phyloP scores from a whole-genome alignment of 2,113 vertebrate species.

The Brachirus orientalis region DNA sequence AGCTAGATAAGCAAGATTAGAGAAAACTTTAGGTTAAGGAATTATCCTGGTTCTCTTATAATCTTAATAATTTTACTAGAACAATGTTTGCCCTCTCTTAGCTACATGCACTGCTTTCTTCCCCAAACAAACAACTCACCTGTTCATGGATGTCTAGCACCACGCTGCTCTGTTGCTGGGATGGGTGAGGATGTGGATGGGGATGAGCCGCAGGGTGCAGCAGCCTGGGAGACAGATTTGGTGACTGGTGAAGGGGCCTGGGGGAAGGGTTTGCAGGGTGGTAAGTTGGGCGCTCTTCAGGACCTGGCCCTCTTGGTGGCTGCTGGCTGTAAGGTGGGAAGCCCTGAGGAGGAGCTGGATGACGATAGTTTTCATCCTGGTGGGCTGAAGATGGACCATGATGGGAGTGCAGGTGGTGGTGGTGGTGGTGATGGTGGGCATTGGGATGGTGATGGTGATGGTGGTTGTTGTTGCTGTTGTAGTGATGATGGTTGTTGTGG shows the following conservation, averaged over 20 bases:
- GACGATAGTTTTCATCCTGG: constrained; percentile 97
- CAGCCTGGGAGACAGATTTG: constrained; percentile 75
- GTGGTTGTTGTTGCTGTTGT: constrained; percentile 47
- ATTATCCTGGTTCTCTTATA: too few relatives aligned
- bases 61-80: too few relatives aligned
- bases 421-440: constrained; percentile 52
- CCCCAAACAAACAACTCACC: constrained; percentile 73
- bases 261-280: constrained; percentile 93
- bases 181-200: constrained; percentile 67
- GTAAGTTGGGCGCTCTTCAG: constrained; percentile 91
- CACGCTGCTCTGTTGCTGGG: constrained; percentile 91
- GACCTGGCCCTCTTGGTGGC: constrained; percentile 77
- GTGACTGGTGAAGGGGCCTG: constrained; percentile 86
- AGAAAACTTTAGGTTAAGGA: too few relatives aligned
- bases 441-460: constrained; percentile 44
- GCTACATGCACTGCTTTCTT: too few relatives aligned
- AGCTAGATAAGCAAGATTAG: too few relatives aligned
- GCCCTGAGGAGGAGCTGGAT: constrained; percentile 79
- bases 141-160: constrained; percentile 97
- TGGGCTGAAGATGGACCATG: constrained; percentile 76
- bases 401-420: constrained; percentile 77
- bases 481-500: constrained; percentile 37
- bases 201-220: constrained; percentile 72
- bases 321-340: constrained; percentile 90
- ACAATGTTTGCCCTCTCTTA: neutral